phyloP scores from a whole-genome alignment of 2,113 vertebrate genomes.

The Chelonoidis abingdonii region DNA sequence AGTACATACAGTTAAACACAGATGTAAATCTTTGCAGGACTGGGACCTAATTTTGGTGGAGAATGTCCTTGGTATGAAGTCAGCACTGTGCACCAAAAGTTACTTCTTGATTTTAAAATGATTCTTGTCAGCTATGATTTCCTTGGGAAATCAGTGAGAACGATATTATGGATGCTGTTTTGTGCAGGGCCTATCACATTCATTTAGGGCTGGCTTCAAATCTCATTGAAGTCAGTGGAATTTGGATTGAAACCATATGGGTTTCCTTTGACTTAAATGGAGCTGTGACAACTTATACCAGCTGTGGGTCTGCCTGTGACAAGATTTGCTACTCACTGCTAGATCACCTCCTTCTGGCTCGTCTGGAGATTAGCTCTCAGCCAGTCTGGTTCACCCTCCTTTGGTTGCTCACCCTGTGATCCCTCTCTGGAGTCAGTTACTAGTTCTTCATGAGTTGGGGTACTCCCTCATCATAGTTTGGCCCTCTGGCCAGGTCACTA shows the following conservation, averaged over 20 bases:
- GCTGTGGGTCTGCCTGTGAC: not conserved
- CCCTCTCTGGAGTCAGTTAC: not conserved
- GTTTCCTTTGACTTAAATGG: not conserved
- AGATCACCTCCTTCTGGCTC: not conserved
- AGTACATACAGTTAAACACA: not conserved
- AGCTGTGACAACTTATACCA: not conserved
- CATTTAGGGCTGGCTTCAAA: not conserved
- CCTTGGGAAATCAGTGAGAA: not conserved
- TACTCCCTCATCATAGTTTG: not conserved
- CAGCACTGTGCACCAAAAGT: not conserved
- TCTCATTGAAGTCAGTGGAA: not conserved
- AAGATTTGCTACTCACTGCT: not conserved
- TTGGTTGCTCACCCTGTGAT: not conserved
- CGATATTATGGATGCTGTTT: not conserved
- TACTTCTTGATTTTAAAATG: constrained; percentile 13
- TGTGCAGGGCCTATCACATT: not conserved
- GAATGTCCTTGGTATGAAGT: not conserved
- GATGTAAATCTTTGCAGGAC: not conserved
- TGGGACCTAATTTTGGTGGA: not conserved
- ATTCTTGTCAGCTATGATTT: not conserved
- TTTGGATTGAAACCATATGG: not conserved
- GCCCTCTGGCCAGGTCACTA: not conserved
- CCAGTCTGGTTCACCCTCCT: not conserved
- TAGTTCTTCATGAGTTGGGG: not conserved
- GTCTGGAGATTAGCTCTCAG: not conserved